phyloP scores from a whole-genome alignment of 1,140 invertebrate genomes.

The Sycobia sp. region DNA sequence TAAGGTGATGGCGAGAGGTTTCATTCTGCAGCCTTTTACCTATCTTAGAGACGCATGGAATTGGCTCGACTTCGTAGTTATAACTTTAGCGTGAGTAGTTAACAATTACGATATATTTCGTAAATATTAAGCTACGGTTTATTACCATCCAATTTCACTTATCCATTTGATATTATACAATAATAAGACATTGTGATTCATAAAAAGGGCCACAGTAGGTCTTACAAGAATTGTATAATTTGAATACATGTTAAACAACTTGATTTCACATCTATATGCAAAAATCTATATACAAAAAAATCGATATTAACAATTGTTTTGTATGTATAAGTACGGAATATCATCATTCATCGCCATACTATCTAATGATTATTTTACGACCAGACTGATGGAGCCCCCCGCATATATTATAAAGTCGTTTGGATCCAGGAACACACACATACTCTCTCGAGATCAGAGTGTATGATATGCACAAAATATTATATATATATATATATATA shows the following conservation, averaged over 20 bases:
- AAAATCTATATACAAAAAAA: no score
- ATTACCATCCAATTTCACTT: not conserved
- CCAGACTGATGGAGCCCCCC: constrained; percentile 24
- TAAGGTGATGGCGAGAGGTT: constrained; percentile 98
- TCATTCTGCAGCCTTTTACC: constrained; percentile 98
- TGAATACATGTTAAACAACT: no score
- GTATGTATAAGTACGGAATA: not conserved
- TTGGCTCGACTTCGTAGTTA: constrained; percentile 99
- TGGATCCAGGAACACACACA: constrained; percentile 28
- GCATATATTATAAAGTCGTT: constrained; percentile 19
- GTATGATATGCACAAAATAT: constrained; percentile 34
- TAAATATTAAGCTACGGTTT: not conserved
- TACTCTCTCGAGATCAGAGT: constrained; percentile 34
- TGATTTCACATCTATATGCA: no score
- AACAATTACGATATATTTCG: not conserved
- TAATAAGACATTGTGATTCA: not conserved
- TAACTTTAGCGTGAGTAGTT: constrained; percentile 97
- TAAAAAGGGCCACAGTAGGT: no score
- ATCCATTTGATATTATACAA: not conserved
- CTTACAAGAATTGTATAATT: no score
- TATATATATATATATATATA: constrained; percentile 30
- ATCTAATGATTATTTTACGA: constrained; percentile 26
- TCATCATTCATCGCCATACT: constrained; percentile 12
- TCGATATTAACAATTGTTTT: not conserved
- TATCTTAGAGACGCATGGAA: constrained; percentile 99